Base-by-base conservation (phyloP, 2,888 invertebrate species). In the Hirtodrosophila confusa region DNA sequence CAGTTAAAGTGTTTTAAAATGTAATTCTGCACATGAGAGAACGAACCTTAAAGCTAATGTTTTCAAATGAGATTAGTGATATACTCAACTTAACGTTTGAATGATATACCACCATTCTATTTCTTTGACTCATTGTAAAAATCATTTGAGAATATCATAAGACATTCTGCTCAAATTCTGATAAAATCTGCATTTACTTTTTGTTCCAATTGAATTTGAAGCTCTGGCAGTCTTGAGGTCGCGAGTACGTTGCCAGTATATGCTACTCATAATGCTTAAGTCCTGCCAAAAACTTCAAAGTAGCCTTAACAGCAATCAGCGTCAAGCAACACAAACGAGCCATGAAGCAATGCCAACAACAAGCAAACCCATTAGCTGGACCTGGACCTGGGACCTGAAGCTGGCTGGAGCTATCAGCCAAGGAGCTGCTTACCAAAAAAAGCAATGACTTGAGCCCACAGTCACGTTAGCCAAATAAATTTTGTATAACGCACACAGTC, bases 381-480 rank as follows among this genome's bases (percentile, higher is more conserved):
- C 58, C 58, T 23, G 39, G 40, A 43, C 24, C 23, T 12, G 6
- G 8, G 6, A 27, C 27, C 27, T 5, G 27, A 27, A 11, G 8
- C 0, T 51, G 27, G 11, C 8, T 27, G 3, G 27, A 27, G 17
- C 7, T 47, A 24, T 37, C 56, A 51, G 45, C 17, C 50, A 53
- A 54, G 54, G 6, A 6, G 27, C 27, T 27, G 27, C 27, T 27
- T 27, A 27, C 27, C 27, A 3, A 3, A 27, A 27, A 27, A 27
- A 27, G 27, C 6, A 27, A 27, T 27, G 78, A 80, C 61, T 77
- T 83, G 49, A 53, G 55, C 40, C 62, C 29, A 71, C 12, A 70
- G 60, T 69, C 58, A 78, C 70, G 69, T 60, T 64, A 62, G 71
- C 55, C 63, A 62, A 62, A 78, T 64, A 83, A 60, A 77, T 69